Base-by-base conservation (phyloP, 1,140 invertebrate species). In the Elysia chlorotica region DNA sequence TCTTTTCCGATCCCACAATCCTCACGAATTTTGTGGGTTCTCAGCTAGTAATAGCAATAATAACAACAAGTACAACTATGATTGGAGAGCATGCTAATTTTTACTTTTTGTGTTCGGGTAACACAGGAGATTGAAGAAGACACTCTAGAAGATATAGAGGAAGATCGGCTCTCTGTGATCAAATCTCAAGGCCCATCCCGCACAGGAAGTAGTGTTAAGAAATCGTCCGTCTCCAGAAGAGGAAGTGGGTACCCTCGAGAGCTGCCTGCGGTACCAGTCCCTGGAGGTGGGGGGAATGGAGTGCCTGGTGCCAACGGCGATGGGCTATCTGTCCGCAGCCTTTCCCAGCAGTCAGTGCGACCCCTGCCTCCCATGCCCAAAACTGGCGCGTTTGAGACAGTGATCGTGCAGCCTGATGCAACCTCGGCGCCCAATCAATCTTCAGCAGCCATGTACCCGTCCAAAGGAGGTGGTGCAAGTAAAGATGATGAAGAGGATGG, bases 41-140 rank as follows among this genome's bases (percentile, higher is more conserved):
- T n/a, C n/a, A n/a, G n/a, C n/a, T n/a, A n/a, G n/a, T n/a, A n/a
- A n/a, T n/a, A n/a, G n/a, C n/a, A n/a, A n/a, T n/a, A n/a, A n/a
- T n/a, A n/a, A n/a, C n/a, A n/a, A n/a, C n/a, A n/a, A n/a, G n/a
- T n/a, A n/a, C n/a, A n/a, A n/a, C n/a, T n/a, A n/a, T n/a, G n/a
- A n/a, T n/a, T n/a, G n/a, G n/a, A n/a, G n/a, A n/a, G n/a, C n/a
- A n/a, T n/a, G n/a, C n/a, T n/a, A n/a, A n/a, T n/a, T n/a, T n/a
- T n/a, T n/a, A n/a, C n/a, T n/a, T n/a, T n/a, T n/a, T n/a, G n/a
- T n/a, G n/a, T n/a, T n/a, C n/a, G n/a, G n/a, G n/a, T n/a, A n/a
- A n/a, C n/a, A n/a, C n/a, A 77, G 41, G 79, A 79, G 54, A 70
- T 77, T 14, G 82, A 84, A 66, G 81, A 82, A 41, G 78, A 79